Conservation (phyloP, 2,888 invertebrate species). For the Glyphotaelius pellucidus region DNA sequence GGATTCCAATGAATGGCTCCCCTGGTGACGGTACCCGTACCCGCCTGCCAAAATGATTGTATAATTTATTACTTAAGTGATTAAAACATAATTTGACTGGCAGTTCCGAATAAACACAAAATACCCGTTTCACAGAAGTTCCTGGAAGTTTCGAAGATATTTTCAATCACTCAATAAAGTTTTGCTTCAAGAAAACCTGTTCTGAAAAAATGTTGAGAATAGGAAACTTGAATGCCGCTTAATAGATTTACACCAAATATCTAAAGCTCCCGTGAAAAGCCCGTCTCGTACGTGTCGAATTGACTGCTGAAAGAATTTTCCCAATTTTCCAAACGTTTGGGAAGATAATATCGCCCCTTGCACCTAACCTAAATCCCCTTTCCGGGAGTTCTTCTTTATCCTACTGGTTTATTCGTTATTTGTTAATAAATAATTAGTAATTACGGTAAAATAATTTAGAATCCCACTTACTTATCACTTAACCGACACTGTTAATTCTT, state of each 20-base stretch:
- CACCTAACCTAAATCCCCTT: background rate
- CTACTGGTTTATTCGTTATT: background rate
- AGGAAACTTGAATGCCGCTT: background rate
- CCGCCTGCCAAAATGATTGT: too few species aligned
- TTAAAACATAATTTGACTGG: background rate
- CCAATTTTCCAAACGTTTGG: background rate
- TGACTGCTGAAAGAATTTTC: background rate
- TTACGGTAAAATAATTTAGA: background rate
- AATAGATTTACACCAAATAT: background rate
- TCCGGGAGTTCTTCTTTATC: background rate
- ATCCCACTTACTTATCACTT: background rate
- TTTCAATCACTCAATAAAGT: background rate
- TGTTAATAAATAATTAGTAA: background rate
- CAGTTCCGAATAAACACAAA: background rate
- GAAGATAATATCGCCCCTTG: background rate
- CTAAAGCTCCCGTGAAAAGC: background rate
- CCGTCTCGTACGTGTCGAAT: background rate
- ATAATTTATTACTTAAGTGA: too few species aligned
- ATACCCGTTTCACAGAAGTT: background rate
- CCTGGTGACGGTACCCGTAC: too few species aligned
- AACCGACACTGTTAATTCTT: background rate
- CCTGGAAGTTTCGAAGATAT: background rate
- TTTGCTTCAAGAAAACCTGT: background rate
- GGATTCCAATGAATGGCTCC: too few species aligned
- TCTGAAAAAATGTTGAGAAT: background rate